These are phyloP conservation scores for Lathamus discolor DNA, from an alignment of 2,113 vertebrate species.

Conservation along the genomic window DNA sequence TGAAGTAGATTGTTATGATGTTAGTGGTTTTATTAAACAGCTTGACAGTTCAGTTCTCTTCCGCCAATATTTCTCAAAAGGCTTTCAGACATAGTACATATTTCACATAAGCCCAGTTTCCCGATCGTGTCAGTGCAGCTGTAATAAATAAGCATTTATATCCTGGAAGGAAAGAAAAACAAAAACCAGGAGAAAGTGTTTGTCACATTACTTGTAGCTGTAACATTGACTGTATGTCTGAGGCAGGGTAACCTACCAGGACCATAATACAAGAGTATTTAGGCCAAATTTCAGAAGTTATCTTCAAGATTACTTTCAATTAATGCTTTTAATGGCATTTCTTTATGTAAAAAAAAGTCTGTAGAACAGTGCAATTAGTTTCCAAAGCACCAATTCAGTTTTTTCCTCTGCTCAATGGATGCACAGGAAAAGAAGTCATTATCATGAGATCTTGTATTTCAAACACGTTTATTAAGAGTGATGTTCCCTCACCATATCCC, in stretches of 20 bases:
- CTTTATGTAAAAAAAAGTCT: background rate
- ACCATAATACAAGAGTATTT: background rate
- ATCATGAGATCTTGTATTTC: background rate
- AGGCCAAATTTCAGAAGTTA: background rate
- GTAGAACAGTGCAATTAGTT: background rate
- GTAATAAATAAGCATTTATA: slow-evolving; percentile 88
- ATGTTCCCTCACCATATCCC: background rate
- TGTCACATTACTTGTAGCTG: background rate
- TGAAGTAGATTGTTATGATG: slow-evolving; percentile 77
- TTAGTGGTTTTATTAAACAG: slow-evolving; percentile 75
- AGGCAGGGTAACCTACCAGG: background rate
- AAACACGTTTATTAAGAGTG: background rate
- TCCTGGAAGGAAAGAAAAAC: slow-evolving; percentile 65
- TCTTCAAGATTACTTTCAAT: background rate
- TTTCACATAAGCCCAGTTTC: slow-evolving; percentile 53
- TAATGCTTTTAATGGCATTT: background rate
- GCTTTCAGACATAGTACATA: slow-evolving; percentile 50
- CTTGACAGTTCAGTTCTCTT: slow-evolving; percentile 68
- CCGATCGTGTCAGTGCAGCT: slow-evolving; percentile 78
- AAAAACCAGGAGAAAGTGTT: background rate
- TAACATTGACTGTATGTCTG: background rate
- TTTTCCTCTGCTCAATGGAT: background rate
- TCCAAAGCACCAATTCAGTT: background rate
- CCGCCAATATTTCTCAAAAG: slow-evolving; percentile 65
- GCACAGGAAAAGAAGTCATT: background rate